Base-by-base conservation (phyloP, 2,797 vertebrate genomes). In the Poecile montanus region DNA sequence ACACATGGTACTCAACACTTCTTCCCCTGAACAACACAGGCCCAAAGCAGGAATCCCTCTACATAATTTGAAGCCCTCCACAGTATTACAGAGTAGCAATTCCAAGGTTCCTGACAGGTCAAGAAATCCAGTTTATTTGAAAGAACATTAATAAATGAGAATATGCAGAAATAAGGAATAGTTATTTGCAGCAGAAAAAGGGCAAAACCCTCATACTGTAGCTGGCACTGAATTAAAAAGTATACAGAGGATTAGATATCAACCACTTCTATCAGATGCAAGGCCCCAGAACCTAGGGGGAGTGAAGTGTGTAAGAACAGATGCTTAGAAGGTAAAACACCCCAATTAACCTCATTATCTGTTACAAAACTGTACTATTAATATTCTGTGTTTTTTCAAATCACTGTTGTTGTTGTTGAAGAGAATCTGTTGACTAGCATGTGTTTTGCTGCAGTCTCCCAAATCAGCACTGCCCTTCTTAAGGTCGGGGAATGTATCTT, bases 311-410 rank as follows among this genome's bases (percentile, higher is more conserved):
- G 80, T 83, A 88, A 96, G 93, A 96, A 91, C 87, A 91, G 94
- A 94, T 10, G 82, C 96, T 94, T 96, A 91, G 90, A 94, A 94
- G 68, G 90, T 91, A 96, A 81, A 93, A 40, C 93, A 95, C 87
- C 94, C 94, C 96, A 97, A 98, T 97, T 98, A 97, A 97, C 97
- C 97, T 97, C 91, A 97, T 97, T 97, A 97, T 93, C 89, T 94
- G 89, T 85, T 89, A 92, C 85, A 95, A 97, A 97, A 94, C 63
- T 95, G 71, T 77, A 96, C 77, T 95, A 92, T 91, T 97, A 97
- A 94, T 97, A 94, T 96, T 96, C 94, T 73, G 83, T 63, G 67
- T 60, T 97, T 97, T 78, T 97, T 94, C 91, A 93, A 97, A 89
- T 83, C 57, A 70, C 83, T 82, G 76, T 90, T 96, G 86, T n/a